These are phyloP conservation scores for Oncorhynchus clarkii DNA, from an alignment of 2,113 vertebrate genomes.

Conservation along the genomic window DNA sequence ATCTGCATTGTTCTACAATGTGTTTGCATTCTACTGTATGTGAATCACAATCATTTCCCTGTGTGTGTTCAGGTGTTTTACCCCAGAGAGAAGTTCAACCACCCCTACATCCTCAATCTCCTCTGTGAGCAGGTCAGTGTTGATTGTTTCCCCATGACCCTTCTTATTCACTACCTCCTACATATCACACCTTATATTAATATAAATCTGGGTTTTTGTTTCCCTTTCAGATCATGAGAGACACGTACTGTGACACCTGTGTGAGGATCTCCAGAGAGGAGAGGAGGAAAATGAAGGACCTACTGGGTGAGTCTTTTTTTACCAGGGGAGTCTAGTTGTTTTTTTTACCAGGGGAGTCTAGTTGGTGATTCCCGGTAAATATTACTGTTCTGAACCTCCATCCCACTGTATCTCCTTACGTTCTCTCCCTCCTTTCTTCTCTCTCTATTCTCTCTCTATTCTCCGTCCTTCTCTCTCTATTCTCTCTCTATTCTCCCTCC, in stretches of 20 bases:
- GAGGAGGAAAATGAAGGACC: conserved; percentile 90
- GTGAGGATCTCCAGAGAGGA: conserved; percentile 85
- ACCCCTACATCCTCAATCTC: conserved; percentile 85
- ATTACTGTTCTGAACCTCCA: too few relatives aligned
- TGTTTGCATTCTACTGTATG: not conserved
- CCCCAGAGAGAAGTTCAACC: conserved; percentile 89
- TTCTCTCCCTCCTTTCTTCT: not conserved
- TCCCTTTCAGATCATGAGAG: conserved; percentile 81
- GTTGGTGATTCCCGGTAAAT: not conserved
- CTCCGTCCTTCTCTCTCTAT: too few relatives aligned
- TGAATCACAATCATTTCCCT: not conserved
- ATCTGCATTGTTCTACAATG: too few relatives aligned
- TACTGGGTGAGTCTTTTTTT: conserved; percentile 74
- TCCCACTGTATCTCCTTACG: not conserved
- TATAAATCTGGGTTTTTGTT: not conserved
- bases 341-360: too few relatives aligned
- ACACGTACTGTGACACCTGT: conserved; percentile 88
- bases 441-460: too few relatives aligned
- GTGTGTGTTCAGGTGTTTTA: conserved; percentile 85
- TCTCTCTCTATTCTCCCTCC: too few relatives aligned
- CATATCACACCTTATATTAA: not conserved
- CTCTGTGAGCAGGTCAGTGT: conserved; percentile 90
- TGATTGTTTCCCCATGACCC: not conserved
- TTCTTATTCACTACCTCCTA: not conserved
- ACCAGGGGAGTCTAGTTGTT: too few relatives aligned